Base-by-base conservation (phyloP, 2,113 vertebrate species). In the Phasianus colchicus region DNA sequence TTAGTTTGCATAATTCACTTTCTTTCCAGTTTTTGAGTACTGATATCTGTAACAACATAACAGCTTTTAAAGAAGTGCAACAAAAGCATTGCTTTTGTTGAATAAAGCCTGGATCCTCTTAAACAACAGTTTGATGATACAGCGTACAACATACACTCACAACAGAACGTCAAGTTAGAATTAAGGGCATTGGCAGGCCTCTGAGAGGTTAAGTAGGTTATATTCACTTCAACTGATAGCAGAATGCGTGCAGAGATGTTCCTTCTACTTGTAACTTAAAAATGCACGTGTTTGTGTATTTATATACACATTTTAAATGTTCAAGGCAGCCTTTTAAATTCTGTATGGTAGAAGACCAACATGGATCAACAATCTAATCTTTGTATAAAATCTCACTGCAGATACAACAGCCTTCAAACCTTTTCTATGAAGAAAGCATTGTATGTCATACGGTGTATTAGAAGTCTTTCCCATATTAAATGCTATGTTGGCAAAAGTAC, bases 11-110 rank as follows among this genome's bases (percentile, higher is more conserved):
- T 7, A 93, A 6, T 45, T 97, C 95, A 4, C 36, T 54, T 22
- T 97, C 93, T 83, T 96, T 97, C 97, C 93, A 95, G 91, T 89
- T 98, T 64, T 97, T 88, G 64, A 98, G 96, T 30, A 98, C 95
- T 18, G 94, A 97, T 17, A 98, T 20, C 98, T 98, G 88, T 19
- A 83, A 88, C 18, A 20, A 73, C 82, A 91, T 7, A 86, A 73
- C 55, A 12, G 55, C 32, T 58, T 58, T 55, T n/a, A 9, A 12
- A 40, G 36, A 20, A 15, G 15, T 32, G 3, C 11, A 42, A 19
- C 29, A 60, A 11, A 64, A 78, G 42, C 52, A 57, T 7, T 42
- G 18, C n/a, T 25, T 38, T 11, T 38, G 38, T 38, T 5, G 6
- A 57, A 21, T 34, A 55, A 90, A 88, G 42, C 14, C 11, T 74